Evolutionary conservation across 1,140 invertebrate genomes (phyloP), one percentile per base, ranked within the genome.

Genomic region (Ganaspis sp.): DNA sequence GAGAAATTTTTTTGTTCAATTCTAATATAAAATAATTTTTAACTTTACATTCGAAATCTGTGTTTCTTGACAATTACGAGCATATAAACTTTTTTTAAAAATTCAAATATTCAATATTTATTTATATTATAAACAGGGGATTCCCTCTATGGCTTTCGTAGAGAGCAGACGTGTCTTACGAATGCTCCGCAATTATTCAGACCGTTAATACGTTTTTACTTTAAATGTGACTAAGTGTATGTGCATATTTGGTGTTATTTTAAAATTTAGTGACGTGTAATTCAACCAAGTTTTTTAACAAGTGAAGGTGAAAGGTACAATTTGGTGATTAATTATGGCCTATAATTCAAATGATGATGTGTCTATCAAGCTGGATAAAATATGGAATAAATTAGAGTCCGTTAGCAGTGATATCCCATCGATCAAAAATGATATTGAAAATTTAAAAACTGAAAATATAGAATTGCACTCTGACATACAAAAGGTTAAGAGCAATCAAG

Each of bases 351-450:
- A 15, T 17, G 45, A 49, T n/a, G 45, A 49, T 15, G 45, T 49
- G 15, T 17, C 45, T 49, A 17, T 6, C 17, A 49, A 49, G 17
- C 17, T 49, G 17, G 45, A 49, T n/a, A 49, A 17, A 49, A 49
- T 49, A 15, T 49, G 45, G 45, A 49, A 49, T n/a, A 49, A 49
- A 49, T n/a, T 49, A 49, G 45, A 49, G 17, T 49, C 45, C 17
- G 45, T 49, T 15, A 49, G 45, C 17, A 17, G n/a, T 49, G 45
- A 49, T 49, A n/a, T 49, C 17, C 17, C 45, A 2, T 17, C 45
- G 17, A 49, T 49, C 6, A 49, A 49, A 17, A n/a, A n/a, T 49
- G 45, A 45, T 15, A 15, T 45, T 45, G 42, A 45, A 4, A 15
- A 45, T 1, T 15, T 45, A 45, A 45, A 45, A n/a, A 15, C 42